These are phyloP conservation scores for Drosophila mulleri DNA, from an alignment of 2,888 invertebrate species.

Conservation along the genomic window DNA sequence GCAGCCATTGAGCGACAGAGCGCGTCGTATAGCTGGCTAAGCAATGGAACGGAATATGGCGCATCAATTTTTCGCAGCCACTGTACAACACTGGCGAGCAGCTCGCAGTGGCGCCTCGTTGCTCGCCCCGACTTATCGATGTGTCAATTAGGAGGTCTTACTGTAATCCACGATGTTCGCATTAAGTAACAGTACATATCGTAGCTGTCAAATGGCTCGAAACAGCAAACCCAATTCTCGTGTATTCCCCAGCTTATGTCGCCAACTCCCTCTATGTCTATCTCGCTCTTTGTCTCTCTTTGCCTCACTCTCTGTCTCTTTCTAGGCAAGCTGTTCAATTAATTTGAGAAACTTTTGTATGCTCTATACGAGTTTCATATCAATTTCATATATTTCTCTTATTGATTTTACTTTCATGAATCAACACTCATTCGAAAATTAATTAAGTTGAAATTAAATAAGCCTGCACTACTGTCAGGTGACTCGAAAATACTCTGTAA, in stretches of 20 bases:
- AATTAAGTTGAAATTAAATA: constrained; percentile 2
- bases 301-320: neutral
- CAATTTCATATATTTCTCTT: neutral
- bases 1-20: constrained; percentile 62
- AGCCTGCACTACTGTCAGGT: neutral
- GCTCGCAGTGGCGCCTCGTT: constrained; percentile 23
- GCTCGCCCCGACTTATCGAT: constrained; percentile 52
- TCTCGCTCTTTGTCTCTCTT: no score
- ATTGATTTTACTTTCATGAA: neutral
- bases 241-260: constrained; percentile 13
- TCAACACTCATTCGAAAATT: neutral
- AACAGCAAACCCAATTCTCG: constrained; percentile 28
- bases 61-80: constrained; percentile 5
- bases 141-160: constrained; percentile 76
- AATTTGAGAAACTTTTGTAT: neutral
- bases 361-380: neutral
- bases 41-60: constrained; percentile 37
- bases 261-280: neutral
- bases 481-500: neutral
- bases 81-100: neutral
- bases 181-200: constrained; percentile 55
- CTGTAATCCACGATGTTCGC: constrained; percentile 61
- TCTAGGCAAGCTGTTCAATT: constrained; percentile 11
- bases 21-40: constrained; percentile 38
- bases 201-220: constrained; percentile 38